Conservation (phyloP, 2,113 vertebrate species). For the Cryptoleucopteryx plumbea region DNA sequence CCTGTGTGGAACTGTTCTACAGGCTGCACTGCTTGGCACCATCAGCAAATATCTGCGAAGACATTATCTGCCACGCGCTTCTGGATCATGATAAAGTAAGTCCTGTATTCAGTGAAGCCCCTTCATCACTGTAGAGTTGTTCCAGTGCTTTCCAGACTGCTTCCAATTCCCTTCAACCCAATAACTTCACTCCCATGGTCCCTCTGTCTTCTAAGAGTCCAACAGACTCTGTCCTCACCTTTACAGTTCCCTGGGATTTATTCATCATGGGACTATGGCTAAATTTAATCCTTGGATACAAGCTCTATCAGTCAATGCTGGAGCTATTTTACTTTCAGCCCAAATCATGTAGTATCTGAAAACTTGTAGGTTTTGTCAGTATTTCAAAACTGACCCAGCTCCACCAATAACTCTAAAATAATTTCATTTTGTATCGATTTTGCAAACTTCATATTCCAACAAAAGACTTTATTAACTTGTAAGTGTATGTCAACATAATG, state of each 20-base stretch:
- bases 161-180: neutral
- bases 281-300: neutral
- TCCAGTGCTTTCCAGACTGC: neutral
- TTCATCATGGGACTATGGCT: neutral
- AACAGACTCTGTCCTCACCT: neutral
- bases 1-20: slow-evolving; percentile 94
- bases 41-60: slow-evolving; percentile 88
- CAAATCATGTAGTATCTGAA: neutral
- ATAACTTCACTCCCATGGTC: accelerated
- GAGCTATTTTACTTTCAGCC: neutral
- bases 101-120: neutral
- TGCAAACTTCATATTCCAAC: neutral
- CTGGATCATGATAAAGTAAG: slow-evolving; percentile 87
- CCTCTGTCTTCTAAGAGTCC: neutral
- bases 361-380: neutral
- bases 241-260: neutral
- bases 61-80: slow-evolving; percentile 92
- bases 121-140: neutral
- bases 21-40: slow-evolving; percentile 94
- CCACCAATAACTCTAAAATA: neutral
- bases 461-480: neutral
- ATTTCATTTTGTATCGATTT: neutral
- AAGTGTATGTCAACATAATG: neutral
- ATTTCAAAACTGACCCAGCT: neutral
- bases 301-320: neutral